Base-by-base conservation (phyloP, 2,113 vertebrate species). In the Pipa parva region DNA sequence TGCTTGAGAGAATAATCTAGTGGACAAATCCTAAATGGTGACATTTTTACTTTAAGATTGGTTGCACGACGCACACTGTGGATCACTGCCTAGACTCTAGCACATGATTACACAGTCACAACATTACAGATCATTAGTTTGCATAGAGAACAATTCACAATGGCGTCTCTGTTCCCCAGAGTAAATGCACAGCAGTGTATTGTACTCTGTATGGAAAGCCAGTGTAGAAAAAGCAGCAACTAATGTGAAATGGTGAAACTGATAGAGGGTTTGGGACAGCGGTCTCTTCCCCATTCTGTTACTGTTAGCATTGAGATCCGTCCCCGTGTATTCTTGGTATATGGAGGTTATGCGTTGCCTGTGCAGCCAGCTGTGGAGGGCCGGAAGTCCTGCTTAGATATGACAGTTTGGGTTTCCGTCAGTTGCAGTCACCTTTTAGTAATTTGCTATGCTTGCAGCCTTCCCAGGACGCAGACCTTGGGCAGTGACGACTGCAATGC, bases 361-460 rank as follows among this genome's bases (percentile, higher is more conserved):
- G 63, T 67, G 63, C 64, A 50, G 42, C 12, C 42, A 26, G 42
- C 54, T 49, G 64, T 49, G 33, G 33, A 63, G 28, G n/a, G 22
- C 7, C 13, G 56, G 64, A 68, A 59, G 55, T 42, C 33, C 31
- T 61, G 57, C 48, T 52, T 54, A 31, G 24, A 69, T 42, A 22
- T 51, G 21, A 28, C 31, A 27, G 46, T n/a, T 7, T 25, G 57
- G 29, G 20, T 48, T 39, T 13, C 57, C 26, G 2, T 60, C 58
- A 69, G 24, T 26, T 52, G 65, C 24, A 37, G 24, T 50, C 56
- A 42, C 65, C 51, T 22, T 33, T 39, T 45, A 5, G 22, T 5
- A 21, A 24, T 2, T 27, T 25, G 52, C 64, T 27, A 26, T 45
- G 7, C 24, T n/a, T 46, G 42, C 42, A 17, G 42, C 42, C 33